A percentile compares a stretch with the other conserved stretches of the same genome.
Evolutionary conservation across 2,888 invertebrate genomes (phyloP).

Genomic region (Magallana nippona): DNA sequence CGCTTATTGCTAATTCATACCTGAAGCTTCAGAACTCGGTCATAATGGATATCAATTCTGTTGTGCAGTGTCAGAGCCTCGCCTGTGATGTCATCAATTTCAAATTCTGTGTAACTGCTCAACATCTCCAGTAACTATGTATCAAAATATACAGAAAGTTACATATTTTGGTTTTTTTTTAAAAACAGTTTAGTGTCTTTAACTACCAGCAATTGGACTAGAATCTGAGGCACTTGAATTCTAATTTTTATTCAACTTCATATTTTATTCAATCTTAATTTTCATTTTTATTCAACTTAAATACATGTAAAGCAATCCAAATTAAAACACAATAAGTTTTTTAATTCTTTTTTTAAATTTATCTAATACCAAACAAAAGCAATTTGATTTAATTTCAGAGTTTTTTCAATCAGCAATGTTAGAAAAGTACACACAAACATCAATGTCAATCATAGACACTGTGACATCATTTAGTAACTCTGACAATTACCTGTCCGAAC

Average conservation of each 20-base stretch:
- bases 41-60: constrained; percentile 95
- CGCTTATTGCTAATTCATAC: constrained; percentile 55
- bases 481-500: constrained; percentile 89
- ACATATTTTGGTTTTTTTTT: too few relatives aligned
- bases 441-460: not conserved
- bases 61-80: constrained; percentile 95
- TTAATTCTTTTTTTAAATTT: not conserved
- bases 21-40: constrained; percentile 90
- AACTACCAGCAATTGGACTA: too few relatives aligned
- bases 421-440: not conserved
- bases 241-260: too few relatives aligned
- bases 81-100: constrained; percentile 97
- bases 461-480: not conserved
- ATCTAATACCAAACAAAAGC: not conserved
- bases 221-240: too few relatives aligned
- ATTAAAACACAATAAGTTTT: not conserved
- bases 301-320: too few relatives aligned
- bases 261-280: too few relatives aligned
- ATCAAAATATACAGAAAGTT: too few relatives aligned
- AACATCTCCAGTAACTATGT: constrained; percentile 94
- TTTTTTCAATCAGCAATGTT: too few relatives aligned
- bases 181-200: not conserved
- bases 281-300: too few relatives aligned
- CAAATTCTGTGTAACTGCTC: constrained; percentile 97
- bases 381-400: too few relatives aligned